Conservation (phyloP, 1,140 invertebrate genomes). For the Lineus longissimus region DNA sequence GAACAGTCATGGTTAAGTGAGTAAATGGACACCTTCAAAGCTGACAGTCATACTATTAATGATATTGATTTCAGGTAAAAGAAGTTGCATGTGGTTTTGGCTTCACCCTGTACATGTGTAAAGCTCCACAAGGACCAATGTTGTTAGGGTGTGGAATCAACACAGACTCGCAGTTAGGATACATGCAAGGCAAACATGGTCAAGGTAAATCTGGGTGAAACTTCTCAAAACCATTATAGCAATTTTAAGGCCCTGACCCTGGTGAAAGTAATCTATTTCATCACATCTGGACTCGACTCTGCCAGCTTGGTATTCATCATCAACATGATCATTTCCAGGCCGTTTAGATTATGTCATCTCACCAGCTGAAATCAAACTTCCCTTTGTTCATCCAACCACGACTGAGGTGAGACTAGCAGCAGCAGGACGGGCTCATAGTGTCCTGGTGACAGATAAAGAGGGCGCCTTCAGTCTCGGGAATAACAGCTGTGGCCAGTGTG, state of each 20-base stretch:
- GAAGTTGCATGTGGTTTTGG: constrained; percentile 84
- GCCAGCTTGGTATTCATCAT: background rate
- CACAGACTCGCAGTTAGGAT: constrained; percentile 86
- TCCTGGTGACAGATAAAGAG: constrained; percentile 75
- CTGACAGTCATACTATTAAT: background rate
- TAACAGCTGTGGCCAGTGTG: constrained; percentile 93
- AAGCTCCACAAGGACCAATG: constrained; percentile 56
- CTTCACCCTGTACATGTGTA: constrained; percentile 77
- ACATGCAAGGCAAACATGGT: constrained; percentile 42
- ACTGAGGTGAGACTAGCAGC: constrained; percentile 61
- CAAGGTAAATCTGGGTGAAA: constrained; percentile 27
- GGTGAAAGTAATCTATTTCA: constrained; percentile 35
- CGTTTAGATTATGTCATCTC: constrained; percentile 67
- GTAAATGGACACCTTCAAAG: constrained; percentile 10
- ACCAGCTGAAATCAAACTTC: constrained; percentile 73
- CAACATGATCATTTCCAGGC: background rate
- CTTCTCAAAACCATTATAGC: too few relatives aligned
- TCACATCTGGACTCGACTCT: too few relatives aligned
- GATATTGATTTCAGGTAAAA: constrained; percentile 56
- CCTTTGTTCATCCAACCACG: constrained; percentile 58
- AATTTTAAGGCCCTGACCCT: background rate
- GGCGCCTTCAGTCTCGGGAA: constrained; percentile 80
- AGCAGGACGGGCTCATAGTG: constrained; percentile 82
- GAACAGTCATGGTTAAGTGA: background rate
- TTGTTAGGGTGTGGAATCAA: constrained; percentile 88